phyloP scores from a whole-genome alignment of 2,797 vertebrate species.

The Coluber constrictor region DNA sequence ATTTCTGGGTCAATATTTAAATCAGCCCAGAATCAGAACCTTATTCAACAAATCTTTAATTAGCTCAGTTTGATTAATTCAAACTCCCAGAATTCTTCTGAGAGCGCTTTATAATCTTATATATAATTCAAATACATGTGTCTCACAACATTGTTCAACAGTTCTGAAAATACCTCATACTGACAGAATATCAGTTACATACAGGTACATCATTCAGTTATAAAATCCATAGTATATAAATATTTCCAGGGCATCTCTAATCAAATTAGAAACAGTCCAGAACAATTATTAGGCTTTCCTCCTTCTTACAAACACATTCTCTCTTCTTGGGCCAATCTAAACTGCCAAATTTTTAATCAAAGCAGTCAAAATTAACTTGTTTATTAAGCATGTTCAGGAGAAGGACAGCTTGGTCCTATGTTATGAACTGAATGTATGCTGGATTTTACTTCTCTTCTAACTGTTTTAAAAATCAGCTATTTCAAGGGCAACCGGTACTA shows the following conservation, averaged over 20 bases:
- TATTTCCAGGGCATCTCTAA: neutral
- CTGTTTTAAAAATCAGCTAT: neutral
- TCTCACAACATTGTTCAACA: neutral
- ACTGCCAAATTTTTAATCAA: neutral
- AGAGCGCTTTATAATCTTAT: neutral
- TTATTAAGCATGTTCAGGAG: neutral
- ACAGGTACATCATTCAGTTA: neutral
- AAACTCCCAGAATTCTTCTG: neutral
- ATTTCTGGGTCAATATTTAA: neutral
- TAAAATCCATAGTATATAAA: neutral
- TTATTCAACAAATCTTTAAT: neutral
- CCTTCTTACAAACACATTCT: neutral
- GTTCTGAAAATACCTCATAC: neutral
- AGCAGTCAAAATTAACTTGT: neutral
- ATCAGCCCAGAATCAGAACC: neutral
- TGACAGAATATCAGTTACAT: neutral
- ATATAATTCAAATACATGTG: neutral
- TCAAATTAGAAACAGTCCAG: neutral
- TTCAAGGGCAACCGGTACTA: neutral
- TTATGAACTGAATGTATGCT: neutral
- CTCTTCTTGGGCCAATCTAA: neutral
- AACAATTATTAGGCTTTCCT: neutral
- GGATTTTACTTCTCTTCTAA: neutral
- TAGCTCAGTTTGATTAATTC: neutral
- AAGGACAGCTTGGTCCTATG: neutral